These are phyloP conservation scores for Eutolmus rufibarbis DNA, from an alignment of 2,888 invertebrate genomes.

Conservation along the genomic window DNA sequence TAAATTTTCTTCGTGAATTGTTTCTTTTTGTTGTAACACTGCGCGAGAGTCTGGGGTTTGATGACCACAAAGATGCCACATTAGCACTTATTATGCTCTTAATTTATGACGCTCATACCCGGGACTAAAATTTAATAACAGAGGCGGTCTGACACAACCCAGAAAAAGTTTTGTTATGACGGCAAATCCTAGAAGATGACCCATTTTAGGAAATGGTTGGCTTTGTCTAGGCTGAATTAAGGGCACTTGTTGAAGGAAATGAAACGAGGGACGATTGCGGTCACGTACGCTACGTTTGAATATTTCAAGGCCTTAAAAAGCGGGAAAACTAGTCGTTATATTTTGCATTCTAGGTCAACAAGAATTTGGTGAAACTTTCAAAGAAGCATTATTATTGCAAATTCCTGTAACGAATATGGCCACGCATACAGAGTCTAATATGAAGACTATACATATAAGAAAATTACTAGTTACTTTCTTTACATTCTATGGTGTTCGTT, in stretches of 20 bases:
- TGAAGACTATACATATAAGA: too few species aligned
- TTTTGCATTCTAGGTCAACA: background rate
- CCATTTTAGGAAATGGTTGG: background rate
- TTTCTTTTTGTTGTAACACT: background rate
- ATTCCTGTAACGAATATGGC: background rate
- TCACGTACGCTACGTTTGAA: background rate
- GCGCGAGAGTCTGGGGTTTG: background rate
- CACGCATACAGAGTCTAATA: too few species aligned
- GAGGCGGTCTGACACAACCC: background rate
- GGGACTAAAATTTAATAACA: background rate
- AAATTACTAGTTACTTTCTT: too few species aligned
- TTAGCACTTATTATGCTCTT: background rate
- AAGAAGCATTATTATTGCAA: background rate
- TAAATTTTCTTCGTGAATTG: background rate
- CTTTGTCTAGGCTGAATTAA: background rate
- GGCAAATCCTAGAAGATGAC: background rate
- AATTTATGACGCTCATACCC: background rate
- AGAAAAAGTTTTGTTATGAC: background rate
- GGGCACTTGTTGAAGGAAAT: background rate
- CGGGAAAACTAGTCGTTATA: background rate
- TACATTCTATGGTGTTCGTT: too few species aligned
- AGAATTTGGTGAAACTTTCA: background rate
- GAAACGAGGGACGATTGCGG: background rate
- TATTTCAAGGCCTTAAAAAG: background rate
- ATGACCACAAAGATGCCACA: background rate